phyloP scores from a whole-genome alignment of 1,140 invertebrate species.

The Dinothrombium tinctorium region DNA sequence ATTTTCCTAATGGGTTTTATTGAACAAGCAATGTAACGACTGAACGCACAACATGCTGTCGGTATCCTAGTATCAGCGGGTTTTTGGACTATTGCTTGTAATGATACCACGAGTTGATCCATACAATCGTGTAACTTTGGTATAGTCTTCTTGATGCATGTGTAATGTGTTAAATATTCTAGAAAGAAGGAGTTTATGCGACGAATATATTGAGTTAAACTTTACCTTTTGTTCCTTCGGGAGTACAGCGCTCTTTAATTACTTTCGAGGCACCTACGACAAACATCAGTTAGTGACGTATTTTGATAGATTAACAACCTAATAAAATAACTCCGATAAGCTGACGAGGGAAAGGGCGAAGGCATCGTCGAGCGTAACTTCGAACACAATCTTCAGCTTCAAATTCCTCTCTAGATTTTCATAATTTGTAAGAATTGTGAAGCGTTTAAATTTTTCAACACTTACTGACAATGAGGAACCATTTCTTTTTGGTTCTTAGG shows the following conservation, averaged over 20 bases:
- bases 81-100: constrained; percentile 3
- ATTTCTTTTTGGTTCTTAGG: constrained; percentile 8
- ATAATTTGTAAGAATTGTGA: not conserved
- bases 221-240: constrained; percentile 10
- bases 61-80: constrained; percentile 6
- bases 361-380: constrained; percentile 7
- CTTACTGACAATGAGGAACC: constrained; percentile 11
- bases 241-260: constrained; percentile 5
- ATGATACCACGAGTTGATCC: constrained; percentile 7
- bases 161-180: constrained; percentile 10
- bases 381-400: constrained; percentile 10
- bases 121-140: constrained; percentile 7
- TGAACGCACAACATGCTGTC: constrained; percentile 9
- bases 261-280: constrained; percentile 8
- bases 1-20: not conserved
- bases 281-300: too few species aligned
- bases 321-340: constrained; percentile 6
- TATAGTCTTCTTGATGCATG: constrained; percentile 3
- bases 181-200: not conserved
- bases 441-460: not conserved
- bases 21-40: constrained; percentile 6
- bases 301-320: too few species aligned
- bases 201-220: not conserved
- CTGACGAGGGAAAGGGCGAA: constrained; percentile 6
- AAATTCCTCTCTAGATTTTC: constrained; percentile 7